Evolutionary conservation across 2,113 vertebrate genomes (phyloP).

Genomic region (Prunella himalayana): DNA sequence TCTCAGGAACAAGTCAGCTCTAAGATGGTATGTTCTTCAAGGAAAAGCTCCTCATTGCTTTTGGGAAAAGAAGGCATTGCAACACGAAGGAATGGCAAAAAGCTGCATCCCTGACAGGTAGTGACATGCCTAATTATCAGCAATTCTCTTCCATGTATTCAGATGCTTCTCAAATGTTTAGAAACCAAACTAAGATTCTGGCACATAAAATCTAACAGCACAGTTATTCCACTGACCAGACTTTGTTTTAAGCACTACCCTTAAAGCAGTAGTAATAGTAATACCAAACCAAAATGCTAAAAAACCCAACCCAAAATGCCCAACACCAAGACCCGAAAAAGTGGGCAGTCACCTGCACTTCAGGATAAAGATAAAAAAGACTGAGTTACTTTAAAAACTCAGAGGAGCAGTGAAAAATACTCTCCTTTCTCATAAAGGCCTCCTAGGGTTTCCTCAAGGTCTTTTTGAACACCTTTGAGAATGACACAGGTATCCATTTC

Average conservation of each 20-base stretch:
- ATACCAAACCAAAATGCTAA: neutral
- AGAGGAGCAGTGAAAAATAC: neutral
- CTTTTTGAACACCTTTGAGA: neutral
- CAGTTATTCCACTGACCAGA: neutral
- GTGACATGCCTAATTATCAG: neutral
- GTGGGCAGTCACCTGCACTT: neutral
- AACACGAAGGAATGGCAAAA: neutral
- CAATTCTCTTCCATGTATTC: neutral
- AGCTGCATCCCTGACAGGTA: neutral
- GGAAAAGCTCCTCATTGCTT: conserved; percentile 1
- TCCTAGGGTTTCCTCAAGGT: neutral
- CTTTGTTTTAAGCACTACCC: neutral
- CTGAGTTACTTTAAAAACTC: neutral
- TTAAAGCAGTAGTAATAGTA: neutral
- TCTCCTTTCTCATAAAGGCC: neutral
- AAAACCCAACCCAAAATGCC: neutral
- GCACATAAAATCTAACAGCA: neutral
- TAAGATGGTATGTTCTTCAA: conserved; percentile 60
- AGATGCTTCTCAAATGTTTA: neutral
- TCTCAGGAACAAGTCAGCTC: conserved; percentile 60
- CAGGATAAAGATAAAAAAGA: neutral
- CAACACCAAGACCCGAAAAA: neutral
- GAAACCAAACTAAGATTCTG: neutral
- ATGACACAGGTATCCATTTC: neutral
- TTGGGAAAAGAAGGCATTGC: neutral